Evolutionary conservation across 1,140 invertebrate species (phyloP).

Genomic region (Bombus impatiens): DNA sequence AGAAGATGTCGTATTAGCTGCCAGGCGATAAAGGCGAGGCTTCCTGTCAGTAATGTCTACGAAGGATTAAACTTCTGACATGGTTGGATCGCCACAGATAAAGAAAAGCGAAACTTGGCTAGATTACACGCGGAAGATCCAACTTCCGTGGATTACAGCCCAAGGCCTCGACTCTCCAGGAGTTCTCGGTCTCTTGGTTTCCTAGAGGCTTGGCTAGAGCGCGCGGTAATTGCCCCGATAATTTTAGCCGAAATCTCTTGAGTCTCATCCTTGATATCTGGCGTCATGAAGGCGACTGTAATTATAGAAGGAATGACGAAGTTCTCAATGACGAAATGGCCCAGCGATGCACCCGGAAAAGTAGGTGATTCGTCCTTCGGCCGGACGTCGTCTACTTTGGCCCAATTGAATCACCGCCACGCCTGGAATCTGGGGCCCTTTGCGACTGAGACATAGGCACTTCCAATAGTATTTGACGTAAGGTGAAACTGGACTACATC

Average conservation of each 20-base stretch:
- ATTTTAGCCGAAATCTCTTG: conserved; percentile 35
- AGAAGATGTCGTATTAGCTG: neutral
- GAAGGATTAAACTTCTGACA: neutral
- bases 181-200: neutral
- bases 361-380: neutral
- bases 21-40: neutral
- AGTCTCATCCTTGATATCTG: conserved; percentile 38
- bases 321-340: neutral
- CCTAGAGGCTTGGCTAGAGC: neutral
- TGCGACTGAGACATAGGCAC: too few relatives aligned
- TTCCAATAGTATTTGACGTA: too few relatives aligned
- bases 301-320: conserved; percentile 54
- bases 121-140: neutral
- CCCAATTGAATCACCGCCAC: neutral
- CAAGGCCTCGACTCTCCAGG: neutral
- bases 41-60: neutral
- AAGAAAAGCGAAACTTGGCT: neutral
- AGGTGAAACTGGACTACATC: too few relatives aligned
- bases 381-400: neutral
- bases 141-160: neutral
- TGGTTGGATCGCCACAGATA: neutral
- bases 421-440: neutral
- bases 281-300: conserved; percentile 23
- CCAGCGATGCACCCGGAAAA: neutral
- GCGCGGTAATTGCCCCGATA: conserved; percentile 31